Evolutionary conservation across 2,888 invertebrate genomes (phyloP), one percentile per base, ranked within the genome.

Genomic region (Habrosyne pyritoides): DNA sequence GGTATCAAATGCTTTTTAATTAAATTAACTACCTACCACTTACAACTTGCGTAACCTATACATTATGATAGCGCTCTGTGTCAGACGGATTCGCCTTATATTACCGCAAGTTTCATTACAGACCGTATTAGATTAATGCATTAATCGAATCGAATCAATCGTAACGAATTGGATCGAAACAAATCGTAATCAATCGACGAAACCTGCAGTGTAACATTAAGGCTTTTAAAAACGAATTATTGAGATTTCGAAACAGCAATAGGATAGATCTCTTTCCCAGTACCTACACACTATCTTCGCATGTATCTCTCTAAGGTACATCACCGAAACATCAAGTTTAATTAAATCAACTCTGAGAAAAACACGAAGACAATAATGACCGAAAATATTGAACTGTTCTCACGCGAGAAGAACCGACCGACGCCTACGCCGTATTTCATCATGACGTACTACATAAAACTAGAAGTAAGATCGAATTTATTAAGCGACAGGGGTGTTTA

Each of bases 401-500:
- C 18, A 8, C 42, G 42, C 18, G 42, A 42, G 14, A 36, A 36
- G 42, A 42, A n/a, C 18, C 42, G 14, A 18, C 18, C 18, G 33
- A 33, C 33, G 42, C 8, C 18, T 42, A 18, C 8, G 18, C 18
- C 14, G 36, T 14, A 14, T 36, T 10, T 36, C 36, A n/a, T 10
- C 33, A 33, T 36, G 36, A 14, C 14, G 7, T 36, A 8, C 6
- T 6, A 42, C 8, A 42, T 42, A 42, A 42, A 42, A 42, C 42
- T 42, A 42, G 42, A 42, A 14, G 18, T 18, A 42, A n/a, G 18
- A 18, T 18, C 18, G 8, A 42, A 42, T 42, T 42, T 42, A 42
- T 42, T 18, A 42, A 12, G 42, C 42, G 14, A 42, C 18, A 42
- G 71, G 76, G 75, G 77, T 77, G 79, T 81, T 81, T 75, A 77